A percentile compares a stretch with the other conserved stretches of the same genome.
Evolutionary conservation across 2,113 vertebrate species (phyloP).

Genomic region (Eira barbara): DNA sequence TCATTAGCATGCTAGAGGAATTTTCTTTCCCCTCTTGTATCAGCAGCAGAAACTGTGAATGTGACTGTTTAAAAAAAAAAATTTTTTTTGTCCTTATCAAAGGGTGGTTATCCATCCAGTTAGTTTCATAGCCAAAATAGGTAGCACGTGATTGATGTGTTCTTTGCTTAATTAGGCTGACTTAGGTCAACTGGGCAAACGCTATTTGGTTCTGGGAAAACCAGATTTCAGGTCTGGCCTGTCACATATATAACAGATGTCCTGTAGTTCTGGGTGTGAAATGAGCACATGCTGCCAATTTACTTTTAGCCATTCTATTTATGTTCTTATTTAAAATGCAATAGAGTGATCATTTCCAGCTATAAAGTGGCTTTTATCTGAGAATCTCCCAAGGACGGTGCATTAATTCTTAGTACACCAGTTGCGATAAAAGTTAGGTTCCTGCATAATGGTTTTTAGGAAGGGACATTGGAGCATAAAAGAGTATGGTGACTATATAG

Average conservation of each 20-base stretch:
- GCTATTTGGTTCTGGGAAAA: not conserved
- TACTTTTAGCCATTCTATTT: constrained; percentile 48
- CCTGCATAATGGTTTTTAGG: not conserved
- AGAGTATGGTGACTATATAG: not conserved
- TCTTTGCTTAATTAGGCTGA: not conserved
- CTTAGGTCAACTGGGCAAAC: not conserved
- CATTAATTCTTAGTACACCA: not conserved
- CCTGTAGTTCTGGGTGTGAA: constrained; percentile 12
- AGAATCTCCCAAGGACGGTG: not conserved
- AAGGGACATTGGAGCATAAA: not conserved
- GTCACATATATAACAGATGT: constrained; percentile 46
- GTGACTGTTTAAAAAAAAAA: not conserved
- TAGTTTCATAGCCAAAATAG: not conserved
- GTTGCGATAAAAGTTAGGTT: not conserved
- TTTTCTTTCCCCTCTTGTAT: too few relatives aligned
- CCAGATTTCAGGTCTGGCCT: not conserved
- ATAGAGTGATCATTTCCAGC: not conserved
- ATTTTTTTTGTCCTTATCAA: not conserved
- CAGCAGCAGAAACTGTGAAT: not conserved
- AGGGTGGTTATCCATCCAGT: not conserved
- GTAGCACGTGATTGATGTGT: not conserved
- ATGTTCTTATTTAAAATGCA: constrained; percentile 20
- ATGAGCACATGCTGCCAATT: not conserved
- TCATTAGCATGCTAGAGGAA: not conserved
- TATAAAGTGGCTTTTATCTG: not conserved